Conservation (phyloP, 1,140 invertebrate species). For the Venustaconcha ellipsiformis region DNA sequence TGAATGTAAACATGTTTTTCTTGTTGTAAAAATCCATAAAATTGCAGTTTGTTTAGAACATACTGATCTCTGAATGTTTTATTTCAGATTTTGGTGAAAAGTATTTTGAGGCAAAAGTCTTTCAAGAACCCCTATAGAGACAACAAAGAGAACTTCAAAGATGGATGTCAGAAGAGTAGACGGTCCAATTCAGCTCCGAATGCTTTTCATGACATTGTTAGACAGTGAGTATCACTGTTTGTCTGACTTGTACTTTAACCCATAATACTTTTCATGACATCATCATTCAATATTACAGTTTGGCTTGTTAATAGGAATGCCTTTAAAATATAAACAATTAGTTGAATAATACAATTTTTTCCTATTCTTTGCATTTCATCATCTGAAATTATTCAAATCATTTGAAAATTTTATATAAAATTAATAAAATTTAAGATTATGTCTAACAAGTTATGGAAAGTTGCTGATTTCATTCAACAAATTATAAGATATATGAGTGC, state of each 20-base stretch:
- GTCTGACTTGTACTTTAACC: no score
- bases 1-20: no score
- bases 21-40: not conserved
- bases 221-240: conserved; percentile 34
- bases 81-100: conserved; percentile 86
- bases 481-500: no score
- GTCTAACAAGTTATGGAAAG: no score
- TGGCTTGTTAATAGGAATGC: no score
- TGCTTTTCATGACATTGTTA: conserved; percentile 46
- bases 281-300: conserved; percentile 38
- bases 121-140: conserved; percentile 78
- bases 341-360: no score
- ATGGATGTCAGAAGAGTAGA: conserved; percentile 54
- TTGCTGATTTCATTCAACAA: no score
- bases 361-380: no score
- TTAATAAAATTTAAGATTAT: no score
- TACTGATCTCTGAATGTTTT: not conserved
- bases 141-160: conserved; percentile 41
- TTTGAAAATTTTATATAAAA: no score
- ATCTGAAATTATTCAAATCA: no score
- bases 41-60: not conserved
- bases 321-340: no score
- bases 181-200: conserved; percentile 63
- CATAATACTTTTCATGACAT: conserved; percentile 22
- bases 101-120: conserved; percentile 94